These are phyloP conservation scores for Catharus ustulatus DNA, from an alignment of 2,797 vertebrate genomes.

Conservation along the genomic window DNA sequence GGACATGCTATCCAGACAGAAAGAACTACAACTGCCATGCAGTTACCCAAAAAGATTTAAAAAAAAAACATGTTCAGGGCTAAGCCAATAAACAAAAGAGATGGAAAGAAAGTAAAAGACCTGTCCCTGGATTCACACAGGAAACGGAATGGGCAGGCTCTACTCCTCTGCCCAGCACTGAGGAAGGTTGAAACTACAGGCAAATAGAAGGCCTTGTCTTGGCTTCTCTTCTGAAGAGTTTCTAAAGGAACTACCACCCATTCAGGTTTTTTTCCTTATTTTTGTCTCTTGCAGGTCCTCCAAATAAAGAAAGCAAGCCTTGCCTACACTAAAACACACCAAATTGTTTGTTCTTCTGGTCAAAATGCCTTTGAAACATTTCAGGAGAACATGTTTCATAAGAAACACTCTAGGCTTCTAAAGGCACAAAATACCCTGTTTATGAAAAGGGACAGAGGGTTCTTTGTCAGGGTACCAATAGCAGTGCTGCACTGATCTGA, in stretches of 20 bases:
- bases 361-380: slow-evolving; percentile 27
- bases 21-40: neutral
- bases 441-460: neutral
- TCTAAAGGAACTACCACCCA: neutral
- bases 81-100: neutral
- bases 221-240: neutral
- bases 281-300: neutral
- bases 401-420: neutral
- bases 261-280: neutral
- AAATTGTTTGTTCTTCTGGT: slow-evolving; percentile 2
- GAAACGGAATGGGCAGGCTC: neutral
- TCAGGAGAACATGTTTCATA: neutral
- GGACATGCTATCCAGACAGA: neutral
- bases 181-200: neutral
- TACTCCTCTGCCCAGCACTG: neutral
- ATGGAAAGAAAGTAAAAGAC: neutral
- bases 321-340: neutral
- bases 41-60: neutral
- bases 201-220: neutral
- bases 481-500: neutral
- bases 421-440: neutral
- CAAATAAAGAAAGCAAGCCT: neutral
- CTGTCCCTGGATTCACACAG: neutral
- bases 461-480: neutral
- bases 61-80: neutral